Evolutionary conservation across 2,888 invertebrate genomes (phyloP).

Genomic region (Scrobipalpa costella): DNA sequence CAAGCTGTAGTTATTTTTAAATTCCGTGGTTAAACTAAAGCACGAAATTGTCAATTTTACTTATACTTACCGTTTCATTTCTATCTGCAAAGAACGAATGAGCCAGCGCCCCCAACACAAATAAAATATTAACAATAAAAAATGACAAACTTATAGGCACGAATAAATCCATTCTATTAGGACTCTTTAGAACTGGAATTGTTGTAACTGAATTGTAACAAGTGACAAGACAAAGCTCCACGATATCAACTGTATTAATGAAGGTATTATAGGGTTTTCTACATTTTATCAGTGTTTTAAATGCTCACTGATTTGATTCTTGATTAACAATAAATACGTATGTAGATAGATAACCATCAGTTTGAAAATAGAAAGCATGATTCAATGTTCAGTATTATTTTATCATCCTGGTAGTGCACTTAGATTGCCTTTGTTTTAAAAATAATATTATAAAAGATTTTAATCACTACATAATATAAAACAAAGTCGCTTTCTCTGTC

Average conservation of each 20-base stretch:
- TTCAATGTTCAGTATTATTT: neutral
- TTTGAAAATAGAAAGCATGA: neutral
- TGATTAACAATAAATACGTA: neutral
- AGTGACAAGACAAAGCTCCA: neutral
- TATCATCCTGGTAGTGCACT: neutral
- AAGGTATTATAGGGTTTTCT: neutral
- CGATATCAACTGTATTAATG: neutral
- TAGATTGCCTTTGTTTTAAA: too few species aligned
- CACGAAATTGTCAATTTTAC: neutral
- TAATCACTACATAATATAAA: too few species aligned
- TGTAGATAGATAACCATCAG: neutral
- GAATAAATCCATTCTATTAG: conserved; percentile 1
- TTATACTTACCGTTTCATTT: neutral
- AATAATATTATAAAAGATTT: too few species aligned
- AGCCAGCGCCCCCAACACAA: neutral
- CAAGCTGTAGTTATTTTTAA: too few species aligned
- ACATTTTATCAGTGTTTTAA: neutral
- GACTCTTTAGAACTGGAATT: neutral
- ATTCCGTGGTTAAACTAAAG: too few species aligned
- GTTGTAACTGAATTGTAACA: neutral
- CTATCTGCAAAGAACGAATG: neutral
- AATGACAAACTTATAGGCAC: neutral
- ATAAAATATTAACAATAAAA: neutral
- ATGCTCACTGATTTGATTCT: neutral
- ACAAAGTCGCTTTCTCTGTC: too few species aligned